These are phyloP conservation scores for Haplochromis burtoni DNA, from an alignment of 2,113 vertebrate species.

Conservation along the genomic window DNA sequence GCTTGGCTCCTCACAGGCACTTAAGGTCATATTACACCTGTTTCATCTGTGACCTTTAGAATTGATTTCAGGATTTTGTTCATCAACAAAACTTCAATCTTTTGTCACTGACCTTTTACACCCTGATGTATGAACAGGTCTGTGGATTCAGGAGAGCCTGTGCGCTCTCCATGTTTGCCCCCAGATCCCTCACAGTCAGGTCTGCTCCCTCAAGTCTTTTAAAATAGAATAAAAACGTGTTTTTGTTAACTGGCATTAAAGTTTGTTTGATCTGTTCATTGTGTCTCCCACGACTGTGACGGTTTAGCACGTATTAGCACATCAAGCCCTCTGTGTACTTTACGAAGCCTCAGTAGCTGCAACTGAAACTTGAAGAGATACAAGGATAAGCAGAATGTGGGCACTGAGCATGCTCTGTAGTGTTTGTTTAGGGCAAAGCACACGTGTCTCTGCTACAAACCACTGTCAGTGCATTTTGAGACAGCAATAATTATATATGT, in stretches of 20 bases:
- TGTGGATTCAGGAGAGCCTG: not conserved
- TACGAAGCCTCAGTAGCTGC: not conserved
- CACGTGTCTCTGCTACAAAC: not conserved
- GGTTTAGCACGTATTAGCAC: not conserved
- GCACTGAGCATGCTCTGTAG: not conserved
- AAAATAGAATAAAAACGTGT: not conserved
- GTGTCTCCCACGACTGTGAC: not conserved
- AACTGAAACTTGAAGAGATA: not conserved
- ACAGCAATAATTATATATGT: not conserved
- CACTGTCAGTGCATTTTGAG: not conserved
- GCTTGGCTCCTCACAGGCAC: not conserved
- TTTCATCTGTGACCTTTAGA: not conserved
- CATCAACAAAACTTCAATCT: not conserved
- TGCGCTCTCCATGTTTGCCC: not conserved
- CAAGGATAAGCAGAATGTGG: not conserved
- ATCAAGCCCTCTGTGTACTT: not conserved
- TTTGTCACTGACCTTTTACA: not conserved
- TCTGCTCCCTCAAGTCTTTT: not conserved
- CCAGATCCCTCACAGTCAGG: not conserved
- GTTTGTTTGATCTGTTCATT: not conserved
- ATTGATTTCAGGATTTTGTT: not conserved
- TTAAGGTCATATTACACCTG: not conserved
- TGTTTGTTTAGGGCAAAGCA: not conserved
- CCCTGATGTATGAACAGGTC: not conserved
- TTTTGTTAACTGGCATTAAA: not conserved